These are phyloP conservation scores for Cryptoprocta ferox DNA, from an alignment of 2,797 vertebrate species.

Conservation along the genomic window DNA sequence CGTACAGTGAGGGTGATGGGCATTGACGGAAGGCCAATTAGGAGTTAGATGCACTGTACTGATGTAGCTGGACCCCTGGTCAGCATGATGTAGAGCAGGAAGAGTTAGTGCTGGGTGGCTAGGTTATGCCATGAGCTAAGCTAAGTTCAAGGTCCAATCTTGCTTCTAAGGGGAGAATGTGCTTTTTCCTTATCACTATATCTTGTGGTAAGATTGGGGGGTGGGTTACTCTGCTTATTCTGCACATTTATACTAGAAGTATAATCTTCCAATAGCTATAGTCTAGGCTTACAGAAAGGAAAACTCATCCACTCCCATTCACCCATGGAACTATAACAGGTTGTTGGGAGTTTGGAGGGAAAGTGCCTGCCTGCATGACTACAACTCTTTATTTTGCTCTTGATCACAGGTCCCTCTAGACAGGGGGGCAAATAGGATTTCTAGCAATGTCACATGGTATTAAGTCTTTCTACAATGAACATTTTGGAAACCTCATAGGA, in stretches of 20 bases:
- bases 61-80: background rate
- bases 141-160: background rate
- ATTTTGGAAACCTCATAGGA: constrained; percentile 7
- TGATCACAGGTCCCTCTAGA: background rate
- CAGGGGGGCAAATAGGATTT: background rate
- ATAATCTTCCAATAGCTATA: background rate
- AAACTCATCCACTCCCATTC: background rate
- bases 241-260: background rate
- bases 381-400: background rate
- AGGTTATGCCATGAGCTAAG: background rate
- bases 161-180: background rate
- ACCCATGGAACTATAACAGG: background rate
- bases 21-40: background rate
- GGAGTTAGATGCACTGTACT: background rate
- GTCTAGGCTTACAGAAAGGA: background rate
- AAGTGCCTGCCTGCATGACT: background rate
- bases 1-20: background rate
- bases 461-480: background rate
- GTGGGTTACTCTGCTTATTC: background rate
- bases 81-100: background rate
- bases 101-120: background rate
- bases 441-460: background rate
- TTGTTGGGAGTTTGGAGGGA: background rate
- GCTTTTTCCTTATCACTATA: background rate
- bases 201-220: background rate